Conservation (phyloP, 1,140 invertebrate species). For the Prorops nasuta region DNA sequence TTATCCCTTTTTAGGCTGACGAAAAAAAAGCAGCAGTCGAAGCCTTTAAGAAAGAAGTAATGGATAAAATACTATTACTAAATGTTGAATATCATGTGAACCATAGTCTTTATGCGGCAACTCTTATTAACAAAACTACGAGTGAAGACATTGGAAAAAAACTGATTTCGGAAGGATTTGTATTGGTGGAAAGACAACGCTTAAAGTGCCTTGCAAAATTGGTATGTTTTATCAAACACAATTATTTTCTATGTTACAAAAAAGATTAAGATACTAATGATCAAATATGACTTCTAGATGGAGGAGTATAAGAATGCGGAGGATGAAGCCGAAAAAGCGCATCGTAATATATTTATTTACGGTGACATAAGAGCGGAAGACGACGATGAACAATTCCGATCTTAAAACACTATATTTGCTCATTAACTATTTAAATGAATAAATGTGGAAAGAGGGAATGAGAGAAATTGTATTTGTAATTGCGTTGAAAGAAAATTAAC, state of each 20-base stretch:
- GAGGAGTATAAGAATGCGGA: conserved; percentile 82
- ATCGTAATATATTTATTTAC: conserved; percentile 91
- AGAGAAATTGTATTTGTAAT: conserved; percentile 14
- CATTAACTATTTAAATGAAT: conserved; percentile 18
- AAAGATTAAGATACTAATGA: conserved; percentile 15
- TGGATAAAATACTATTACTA: conserved; percentile 67
- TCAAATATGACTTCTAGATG: conserved; percentile 60
- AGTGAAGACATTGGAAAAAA: conserved; percentile 82
- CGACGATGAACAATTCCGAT: conserved; percentile 86
- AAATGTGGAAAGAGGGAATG: conserved; percentile 9
- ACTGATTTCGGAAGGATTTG: conserved; percentile 81
- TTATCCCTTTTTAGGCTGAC: conserved; percentile 62
- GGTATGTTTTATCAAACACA: conserved; percentile 49
- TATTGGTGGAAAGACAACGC: conserved; percentile 77
- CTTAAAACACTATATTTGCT: conserved; percentile 29
- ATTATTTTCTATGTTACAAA: conserved; percentile 1
- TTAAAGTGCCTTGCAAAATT: conserved; percentile 81
- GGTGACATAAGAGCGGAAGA: conserved; percentile 91
- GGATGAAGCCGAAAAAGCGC: conserved; percentile 79
- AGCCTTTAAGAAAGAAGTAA: conserved; percentile 67
- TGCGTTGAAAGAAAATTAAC: too few species aligned
- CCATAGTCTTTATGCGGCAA: conserved; percentile 66
- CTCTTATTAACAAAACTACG: conserved; percentile 69
- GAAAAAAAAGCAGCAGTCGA: conserved; percentile 74
- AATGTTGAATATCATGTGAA: conserved; percentile 71